These are phyloP conservation scores for Arizona elegans DNA, from an alignment of 2,113 vertebrate species.

Conservation along the genomic window DNA sequence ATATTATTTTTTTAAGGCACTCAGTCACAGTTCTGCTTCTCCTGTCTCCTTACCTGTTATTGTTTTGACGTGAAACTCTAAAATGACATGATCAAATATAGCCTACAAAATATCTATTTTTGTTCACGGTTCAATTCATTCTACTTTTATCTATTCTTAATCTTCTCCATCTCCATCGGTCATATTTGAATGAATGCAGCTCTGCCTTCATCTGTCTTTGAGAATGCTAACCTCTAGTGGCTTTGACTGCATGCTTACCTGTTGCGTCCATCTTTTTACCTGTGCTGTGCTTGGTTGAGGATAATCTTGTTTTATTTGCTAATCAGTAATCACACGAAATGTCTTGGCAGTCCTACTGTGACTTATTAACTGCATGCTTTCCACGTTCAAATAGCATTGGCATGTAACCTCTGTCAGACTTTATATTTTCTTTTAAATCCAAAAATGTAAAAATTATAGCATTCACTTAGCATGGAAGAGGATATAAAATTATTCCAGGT, in stretches of 20 bases:
- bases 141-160: neutral
- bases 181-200: neutral
- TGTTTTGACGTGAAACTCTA: neutral
- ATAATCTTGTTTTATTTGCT: neutral
- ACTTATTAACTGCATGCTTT: neutral
- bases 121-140: conserved; percentile 16
- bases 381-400: neutral
- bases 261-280: conserved; percentile 31
- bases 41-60: neutral
- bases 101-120: neutral
- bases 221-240: conserved; percentile 30
- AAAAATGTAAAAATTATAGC: neutral
- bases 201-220: neutral
- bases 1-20: neutral
- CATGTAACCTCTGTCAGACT: neutral
- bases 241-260: conserved; percentile 37
- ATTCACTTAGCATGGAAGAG: neutral
- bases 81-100: neutral
- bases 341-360: neutral
- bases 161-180: rapidly evolving
- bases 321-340: neutral
- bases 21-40: neutral
- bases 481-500: neutral
- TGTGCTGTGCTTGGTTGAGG: conserved; percentile 1
- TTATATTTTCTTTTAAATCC: neutral